These are phyloP conservation scores for Monoplex corrugatus DNA, from an alignment of 2,888 invertebrate genomes.

Conservation along the genomic window DNA sequence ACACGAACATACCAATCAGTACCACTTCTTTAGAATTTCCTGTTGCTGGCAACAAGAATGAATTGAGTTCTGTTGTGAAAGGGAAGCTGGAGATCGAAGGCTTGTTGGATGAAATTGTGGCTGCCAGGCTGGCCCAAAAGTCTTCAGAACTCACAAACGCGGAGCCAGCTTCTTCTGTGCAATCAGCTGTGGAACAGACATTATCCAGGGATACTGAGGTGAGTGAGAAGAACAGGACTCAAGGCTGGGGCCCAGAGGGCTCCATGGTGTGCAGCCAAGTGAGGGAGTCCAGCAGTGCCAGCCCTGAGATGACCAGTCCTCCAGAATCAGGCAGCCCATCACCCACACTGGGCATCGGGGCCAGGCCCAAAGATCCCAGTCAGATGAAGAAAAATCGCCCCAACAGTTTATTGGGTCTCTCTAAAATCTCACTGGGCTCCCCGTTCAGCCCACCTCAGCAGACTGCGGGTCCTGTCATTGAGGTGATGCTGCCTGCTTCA, in stretches of 20 bases:
- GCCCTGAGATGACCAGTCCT: constrained; percentile 17
- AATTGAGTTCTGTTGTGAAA: constrained; percentile 37
- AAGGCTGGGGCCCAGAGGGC: constrained; percentile 39
- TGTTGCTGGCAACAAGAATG: background rate
- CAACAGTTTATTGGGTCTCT: constrained; percentile 72
- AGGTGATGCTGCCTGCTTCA: constrained; percentile 24
- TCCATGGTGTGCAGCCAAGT: constrained; percentile 26
- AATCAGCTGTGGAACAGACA: background rate
- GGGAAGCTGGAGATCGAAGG: constrained; percentile 56
- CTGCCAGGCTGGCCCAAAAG: constrained; percentile 41
- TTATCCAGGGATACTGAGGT: background rate
- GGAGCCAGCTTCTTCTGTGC: background rate
- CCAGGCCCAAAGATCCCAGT: constrained; percentile 71
- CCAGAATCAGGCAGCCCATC: constrained; percentile 39
- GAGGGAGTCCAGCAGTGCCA: background rate
- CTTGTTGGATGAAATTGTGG: constrained; percentile 53
- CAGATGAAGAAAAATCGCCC: constrained; percentile 69
- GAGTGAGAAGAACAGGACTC: background rate
- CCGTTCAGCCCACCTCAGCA: constrained; percentile 52
- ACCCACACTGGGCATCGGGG: constrained; percentile 61
- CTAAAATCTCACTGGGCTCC: constrained; percentile 66
- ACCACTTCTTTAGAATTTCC: constrained; percentile 31
- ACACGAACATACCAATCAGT: background rate
- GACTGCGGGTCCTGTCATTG: background rate
- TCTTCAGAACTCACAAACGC: background rate